Evolutionary conservation across 2,888 invertebrate genomes (phyloP).

Genomic region (Patella caerulea): DNA sequence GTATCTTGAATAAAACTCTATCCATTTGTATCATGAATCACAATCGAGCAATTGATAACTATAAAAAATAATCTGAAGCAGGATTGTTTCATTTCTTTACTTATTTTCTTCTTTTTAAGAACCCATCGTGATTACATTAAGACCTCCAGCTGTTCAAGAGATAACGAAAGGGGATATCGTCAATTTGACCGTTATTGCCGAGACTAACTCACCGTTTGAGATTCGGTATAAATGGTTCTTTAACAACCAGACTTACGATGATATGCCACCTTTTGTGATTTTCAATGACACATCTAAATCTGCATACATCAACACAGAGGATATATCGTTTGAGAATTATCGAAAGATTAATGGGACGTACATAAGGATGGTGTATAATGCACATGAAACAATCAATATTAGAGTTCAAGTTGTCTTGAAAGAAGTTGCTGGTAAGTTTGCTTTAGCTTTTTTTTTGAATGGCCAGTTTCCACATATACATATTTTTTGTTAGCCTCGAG

Average conservation of each 20-base stretch:
- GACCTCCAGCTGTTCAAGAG: constrained; percentile 19
- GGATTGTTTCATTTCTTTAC: background rate
- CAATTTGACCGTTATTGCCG: constrained; percentile 34
- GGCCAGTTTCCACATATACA: constrained; percentile 26
- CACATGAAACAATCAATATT: background rate
- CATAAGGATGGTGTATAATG: constrained; percentile 21
- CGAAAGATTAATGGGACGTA: constrained; percentile 28
- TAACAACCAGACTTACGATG: constrained; percentile 20
- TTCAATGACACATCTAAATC: constrained; percentile 18
- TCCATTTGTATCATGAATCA: too few species aligned
- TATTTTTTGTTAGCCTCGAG: constrained; percentile 39
- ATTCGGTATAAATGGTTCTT: constrained; percentile 34
- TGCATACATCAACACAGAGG: constrained; percentile 36
- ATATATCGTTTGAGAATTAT: constrained; percentile 25
- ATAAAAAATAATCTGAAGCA: too few species aligned
- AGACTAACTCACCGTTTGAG: constrained; percentile 19
- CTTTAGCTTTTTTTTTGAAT: constrained; percentile 16
- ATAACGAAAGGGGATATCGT: constrained; percentile 32
- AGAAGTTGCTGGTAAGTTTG: background rate
- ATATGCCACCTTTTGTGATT: constrained; percentile 21
- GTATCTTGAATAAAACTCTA: too few species aligned
- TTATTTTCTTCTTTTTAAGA: constrained; percentile 25
- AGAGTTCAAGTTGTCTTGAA: background rate
- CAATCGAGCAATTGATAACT: too few species aligned
- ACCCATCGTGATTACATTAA: constrained; percentile 22